Base-by-base conservation (phyloP, 2,888 invertebrate species). In the Sphinx pinastri region DNA sequence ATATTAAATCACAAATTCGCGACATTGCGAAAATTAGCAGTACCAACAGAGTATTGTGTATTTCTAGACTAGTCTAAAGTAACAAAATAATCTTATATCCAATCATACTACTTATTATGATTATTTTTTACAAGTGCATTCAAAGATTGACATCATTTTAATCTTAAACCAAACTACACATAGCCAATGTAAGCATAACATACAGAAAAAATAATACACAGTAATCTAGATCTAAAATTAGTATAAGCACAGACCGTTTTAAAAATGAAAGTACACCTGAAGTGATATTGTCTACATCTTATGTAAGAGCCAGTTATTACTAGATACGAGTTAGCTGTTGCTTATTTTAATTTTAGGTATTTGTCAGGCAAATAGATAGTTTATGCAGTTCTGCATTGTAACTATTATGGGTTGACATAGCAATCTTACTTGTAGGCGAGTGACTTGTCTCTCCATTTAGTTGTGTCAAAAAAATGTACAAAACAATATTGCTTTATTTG, bases 181-280 rank as follows among this genome's bases (percentile, higher is more conserved):
- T 55, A 19, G 19, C 55, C 55, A 55, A 55, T 55, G 19, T 55
- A 55, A 19, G 19, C n/a, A 8, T 16, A 54, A 16, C 16, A 55
- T 55, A 55, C 55, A 38, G 38, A 38, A 38, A n/a, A 19, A 54
- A 54, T 54, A 54, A 55, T 55, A 55, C 11, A 12, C 2, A 19
- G 16, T 19, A 55, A 55, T 55, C 55, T 55, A 55, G 55, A 55
- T 55, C 55, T 55, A 55, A 55, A 55, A 55, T 55, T 60, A 63
- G 47, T 63, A 63, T 19, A 47, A 49, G 12, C 60, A 63, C 13
- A 49, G 47, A 63, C 16, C 8, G 16, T 45, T 47, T 19, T 63
- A 63, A n/a, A 63, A 63, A 63, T 60, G 60, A 60, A 60, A 60
- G 60, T 60, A 47, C 45, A 60, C 5, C 47, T 47, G 16, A 60